Evolutionary conservation across 2,797 vertebrate species (phyloP).

Genomic region (Simalia tracyae): DNA sequence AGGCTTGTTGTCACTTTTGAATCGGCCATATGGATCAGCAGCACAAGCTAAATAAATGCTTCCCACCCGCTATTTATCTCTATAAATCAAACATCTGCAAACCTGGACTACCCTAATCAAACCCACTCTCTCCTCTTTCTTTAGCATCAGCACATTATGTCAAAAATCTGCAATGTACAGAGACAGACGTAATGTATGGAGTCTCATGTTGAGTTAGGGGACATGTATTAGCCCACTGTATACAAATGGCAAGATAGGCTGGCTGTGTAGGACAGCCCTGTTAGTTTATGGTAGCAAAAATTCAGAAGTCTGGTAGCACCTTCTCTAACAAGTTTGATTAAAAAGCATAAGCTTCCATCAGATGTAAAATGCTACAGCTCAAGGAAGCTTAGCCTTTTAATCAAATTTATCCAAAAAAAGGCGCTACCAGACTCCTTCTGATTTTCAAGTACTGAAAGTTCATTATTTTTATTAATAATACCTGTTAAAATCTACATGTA

Average conservation of each 20-base stretch:
- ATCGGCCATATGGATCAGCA: background rate
- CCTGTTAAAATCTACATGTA: background rate
- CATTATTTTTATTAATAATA: background rate
- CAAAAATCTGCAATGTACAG: background rate
- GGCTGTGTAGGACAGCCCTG: background rate
- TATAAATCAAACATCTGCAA: background rate
- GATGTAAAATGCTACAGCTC: background rate
- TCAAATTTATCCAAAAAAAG: background rate
- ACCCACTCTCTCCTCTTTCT: background rate
- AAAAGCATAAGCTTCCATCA: background rate
- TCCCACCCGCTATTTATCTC: background rate
- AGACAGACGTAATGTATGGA: background rate
- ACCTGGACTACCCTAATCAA: background rate
- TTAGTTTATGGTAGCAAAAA: background rate
- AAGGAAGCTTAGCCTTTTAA: background rate
- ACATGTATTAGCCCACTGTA: background rate
- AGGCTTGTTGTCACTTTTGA: background rate
- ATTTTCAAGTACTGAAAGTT: background rate
- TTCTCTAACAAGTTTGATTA: background rate
- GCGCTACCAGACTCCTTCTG: background rate
- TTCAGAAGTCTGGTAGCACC: background rate
- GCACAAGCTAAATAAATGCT: background rate
- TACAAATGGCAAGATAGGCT: background rate
- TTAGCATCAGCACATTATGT: background rate
- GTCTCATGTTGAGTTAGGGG: background rate